Evolutionary conservation across 2,888 invertebrate species (phyloP).

Genomic region (Metopia argyrocephala): DNA sequence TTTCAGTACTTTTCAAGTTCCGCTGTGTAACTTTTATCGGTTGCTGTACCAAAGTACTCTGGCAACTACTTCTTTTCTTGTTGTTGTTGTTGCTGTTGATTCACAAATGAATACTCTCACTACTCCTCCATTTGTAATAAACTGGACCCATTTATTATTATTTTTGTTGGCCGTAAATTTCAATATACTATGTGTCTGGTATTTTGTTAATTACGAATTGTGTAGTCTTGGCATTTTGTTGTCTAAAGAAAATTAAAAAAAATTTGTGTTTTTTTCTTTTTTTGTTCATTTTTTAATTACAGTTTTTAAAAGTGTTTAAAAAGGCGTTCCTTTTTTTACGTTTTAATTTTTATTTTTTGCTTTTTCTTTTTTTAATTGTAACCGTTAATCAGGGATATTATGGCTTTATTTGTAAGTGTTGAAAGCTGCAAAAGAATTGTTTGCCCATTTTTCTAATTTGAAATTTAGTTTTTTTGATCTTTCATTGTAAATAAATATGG

Average conservation of each 20-base stretch:
- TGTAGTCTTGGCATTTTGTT: constrained; percentile 8
- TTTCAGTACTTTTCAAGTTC: constrained; percentile 64
- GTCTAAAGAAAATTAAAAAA: constrained; percentile 4
- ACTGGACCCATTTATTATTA: constrained; percentile 52
- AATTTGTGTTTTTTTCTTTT: neutral
- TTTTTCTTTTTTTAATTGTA: constrained; percentile 12
- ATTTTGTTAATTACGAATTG: constrained; percentile 57
- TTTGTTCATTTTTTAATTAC: constrained; percentile 8
- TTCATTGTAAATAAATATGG: neutral
- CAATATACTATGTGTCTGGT: constrained; percentile 38
- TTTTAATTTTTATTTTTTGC: neutral
- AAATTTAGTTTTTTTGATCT: neutral
- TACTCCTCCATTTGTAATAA: constrained; percentile 8
- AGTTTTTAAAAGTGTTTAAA: constrained; percentile 38
- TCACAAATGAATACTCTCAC: constrained; percentile 40
- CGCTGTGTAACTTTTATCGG: constrained; percentile 61
- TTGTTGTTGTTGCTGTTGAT: neutral
- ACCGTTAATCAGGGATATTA: constrained; percentile 33
- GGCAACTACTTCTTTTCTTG: no score
- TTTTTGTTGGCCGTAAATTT: neutral
- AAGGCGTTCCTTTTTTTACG: constrained; percentile 45
- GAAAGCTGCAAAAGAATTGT: constrained; percentile 13
- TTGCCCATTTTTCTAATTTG: neutral
- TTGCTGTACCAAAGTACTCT: no score
- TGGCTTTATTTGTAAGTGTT: constrained; percentile 3